Base-by-base conservation (phyloP, 2,797 vertebrate species). In the Parambassis ranga region DNA sequence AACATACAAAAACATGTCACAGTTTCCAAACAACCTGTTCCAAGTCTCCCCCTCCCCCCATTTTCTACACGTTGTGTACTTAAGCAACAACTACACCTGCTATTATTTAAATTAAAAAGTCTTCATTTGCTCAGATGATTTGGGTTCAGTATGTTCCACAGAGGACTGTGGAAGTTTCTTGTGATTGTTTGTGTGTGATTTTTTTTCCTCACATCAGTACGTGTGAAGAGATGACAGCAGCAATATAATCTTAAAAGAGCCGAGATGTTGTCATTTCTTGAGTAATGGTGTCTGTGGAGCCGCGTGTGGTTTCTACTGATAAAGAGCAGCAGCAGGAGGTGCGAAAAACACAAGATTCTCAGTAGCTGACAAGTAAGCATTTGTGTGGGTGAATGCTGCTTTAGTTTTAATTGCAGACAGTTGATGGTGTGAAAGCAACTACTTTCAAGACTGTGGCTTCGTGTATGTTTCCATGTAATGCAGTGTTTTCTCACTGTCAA, bases 271-370 rank as follows among this genome's bases (percentile, higher is more conserved):
- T n/a, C n/a, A n/a, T n/a, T n/a, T n/a, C n/a, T n/a, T n/a, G n/a
- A n/a, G 14, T 7, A 10, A 27, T 2, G 27, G 6, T 4, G 33
- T 4, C 1, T 37, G n/a, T n/a, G n/a, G n/a, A n/a, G n/a, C n/a
- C n/a, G n/a, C n/a, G n/a, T 15, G 47, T 30, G 20, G 38, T 53
- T 67, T 62, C 19, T 46, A 26, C 31, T 39, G 37, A 57, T 15
- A n/a, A 16, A 6, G 5, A 9, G 10, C 16, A 10, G n/a, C 8
- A 43, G 6, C n/a, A 1, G 7, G 32, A 53, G 57, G 60, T 74
- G 63, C 43, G 15, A 72, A 51, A 30, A 47, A 11, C 7, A n/a
- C n/a, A n/a, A n/a, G n/a, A n/a, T n/a, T n/a, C n/a, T n/a, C n/a
- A n/a, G n/a, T n/a, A n/a, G n/a, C n/a, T n/a, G n/a, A n/a, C n/a